These are phyloP conservation scores for Antechinus stuartii DNA, from an alignment of 2,113 vertebrate species.

Conservation along the genomic window DNA sequence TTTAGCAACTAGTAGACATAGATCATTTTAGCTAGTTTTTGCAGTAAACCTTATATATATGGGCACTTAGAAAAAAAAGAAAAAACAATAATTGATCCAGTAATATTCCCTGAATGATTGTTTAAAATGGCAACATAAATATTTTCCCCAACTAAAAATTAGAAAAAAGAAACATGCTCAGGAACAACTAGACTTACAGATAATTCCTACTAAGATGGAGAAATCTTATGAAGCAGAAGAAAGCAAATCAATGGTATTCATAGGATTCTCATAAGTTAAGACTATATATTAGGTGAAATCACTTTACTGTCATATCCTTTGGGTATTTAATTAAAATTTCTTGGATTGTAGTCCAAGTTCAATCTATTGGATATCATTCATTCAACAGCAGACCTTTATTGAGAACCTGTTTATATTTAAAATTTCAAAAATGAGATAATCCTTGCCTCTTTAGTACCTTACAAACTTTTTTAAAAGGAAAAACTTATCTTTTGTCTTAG, in stretches of 20 bases:
- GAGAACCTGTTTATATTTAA: not conserved
- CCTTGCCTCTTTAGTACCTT: not conserved
- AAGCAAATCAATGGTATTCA: conserved; percentile 6
- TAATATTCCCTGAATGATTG: conserved; percentile 8
- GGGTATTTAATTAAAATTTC: conserved; percentile 37
- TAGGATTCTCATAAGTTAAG: not conserved
- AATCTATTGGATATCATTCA: not conserved
- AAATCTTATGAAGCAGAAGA: conserved; percentile 12
- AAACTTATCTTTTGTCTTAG: not conserved
- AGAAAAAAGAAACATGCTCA: conserved; percentile 38
- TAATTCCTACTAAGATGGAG: conserved; percentile 26
- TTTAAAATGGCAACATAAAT: conserved; percentile 12
- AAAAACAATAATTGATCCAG: not conserved
- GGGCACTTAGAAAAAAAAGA: conserved; percentile 43
- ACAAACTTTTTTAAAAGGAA: not conserved
- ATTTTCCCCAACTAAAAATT: conserved; percentile 27
- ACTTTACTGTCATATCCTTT: conserved; percentile 8
- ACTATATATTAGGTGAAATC: conserved; percentile 10
- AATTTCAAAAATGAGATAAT: not conserved
- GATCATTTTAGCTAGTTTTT: conserved; percentile 40
- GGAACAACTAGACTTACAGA: conserved; percentile 8
- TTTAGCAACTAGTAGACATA: not conserved
- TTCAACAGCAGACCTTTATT: not conserved
- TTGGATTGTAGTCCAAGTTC: not conserved
- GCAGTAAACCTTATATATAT: not conserved